These are phyloP conservation scores for Darevskia nairensis DNA, from an alignment of 2,797 vertebrate species.

Conservation along the genomic window DNA sequence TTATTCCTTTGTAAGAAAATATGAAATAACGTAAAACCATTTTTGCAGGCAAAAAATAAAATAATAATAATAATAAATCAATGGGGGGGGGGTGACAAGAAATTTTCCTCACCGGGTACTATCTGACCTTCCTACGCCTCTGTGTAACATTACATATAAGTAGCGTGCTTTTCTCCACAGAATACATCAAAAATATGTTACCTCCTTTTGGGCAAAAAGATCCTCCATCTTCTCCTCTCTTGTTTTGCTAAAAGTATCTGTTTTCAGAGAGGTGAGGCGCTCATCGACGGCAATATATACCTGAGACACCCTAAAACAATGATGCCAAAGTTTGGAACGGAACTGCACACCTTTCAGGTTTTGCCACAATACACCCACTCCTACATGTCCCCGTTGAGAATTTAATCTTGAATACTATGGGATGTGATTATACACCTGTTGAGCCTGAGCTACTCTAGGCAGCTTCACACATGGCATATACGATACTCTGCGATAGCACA, in stretches of 20 bases:
- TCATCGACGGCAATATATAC: slow-evolving; percentile 96
- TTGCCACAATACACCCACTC: not conserved
- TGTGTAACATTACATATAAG: not conserved
- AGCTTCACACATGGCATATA: not conserved
- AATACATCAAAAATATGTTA: slow-evolving; percentile 63
- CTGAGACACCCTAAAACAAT: slow-evolving; percentile 85
- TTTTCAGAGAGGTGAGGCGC: slow-evolving; percentile 97
- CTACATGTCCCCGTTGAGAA: not conserved
- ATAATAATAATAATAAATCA: too few relatives aligned
- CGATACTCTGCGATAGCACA: not conserved
- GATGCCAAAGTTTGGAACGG: not conserved
- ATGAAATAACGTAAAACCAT: too few relatives aligned
- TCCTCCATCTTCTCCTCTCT: slow-evolving; percentile 99
- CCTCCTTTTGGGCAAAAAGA: slow-evolving; percentile 98
- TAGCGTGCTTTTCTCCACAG: not conserved
- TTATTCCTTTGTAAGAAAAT: too few relatives aligned
- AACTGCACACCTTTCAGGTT: not conserved
- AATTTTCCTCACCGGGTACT: too few relatives aligned
- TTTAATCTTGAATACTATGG: not conserved
- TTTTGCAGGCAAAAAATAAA: too few relatives aligned
- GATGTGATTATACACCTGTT: not conserved
- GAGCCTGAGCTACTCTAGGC: not conserved
- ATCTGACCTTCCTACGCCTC: too few relatives aligned
- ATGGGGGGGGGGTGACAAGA: too few relatives aligned
- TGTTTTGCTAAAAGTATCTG: slow-evolving; percentile 96